Base-by-base conservation (phyloP, 2,797 vertebrate genomes). In the Dryobates pubescens region DNA sequence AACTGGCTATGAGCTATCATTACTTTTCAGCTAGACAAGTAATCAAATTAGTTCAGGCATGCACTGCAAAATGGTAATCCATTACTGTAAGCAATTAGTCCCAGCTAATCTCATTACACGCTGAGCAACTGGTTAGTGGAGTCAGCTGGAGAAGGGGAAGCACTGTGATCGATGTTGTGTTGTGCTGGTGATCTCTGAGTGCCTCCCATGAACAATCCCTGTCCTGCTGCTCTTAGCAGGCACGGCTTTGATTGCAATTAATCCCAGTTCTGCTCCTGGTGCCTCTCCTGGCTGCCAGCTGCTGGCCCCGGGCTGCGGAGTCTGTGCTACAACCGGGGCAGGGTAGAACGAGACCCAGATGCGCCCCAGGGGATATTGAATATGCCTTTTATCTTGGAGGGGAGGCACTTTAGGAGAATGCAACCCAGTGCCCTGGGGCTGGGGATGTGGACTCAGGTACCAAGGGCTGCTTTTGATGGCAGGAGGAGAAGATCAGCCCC, bases 1-100 rank as follows among this genome's bases (percentile, higher is more conserved):
- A 90, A 82, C 88, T 69, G 87, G 79, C 79, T 93, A 88, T 86
- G 51, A 92, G 90, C 85, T 87, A 41, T 90, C 93, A 95, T 92
- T 93, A 93, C 85, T 94, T 87, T 93, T 84, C 79, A 77, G 75
- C 65, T 76, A 88, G 93, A 95, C 87, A 91, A 92, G 85, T 82
- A 95, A 97, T 96, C 92, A 74, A 86, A 96, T 97, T 94, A 90
- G 88, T 89, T 94, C 78, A 84, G 92, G 80, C 89, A 58, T 71
- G 8, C 8, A 0, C 51, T 93, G 86, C 82, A 43, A 82, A 84
- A 74, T 79, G 82, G 77, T 94, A 84, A 94, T 92, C 89, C 85
- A 88, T 94, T 96, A 84, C 82, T n/a, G 80, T 70, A 65, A 71
- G 71, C 85, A 89, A 88, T 95, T 91, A 91, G 82, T 89, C 68